phyloP scores from a whole-genome alignment of 2,888 invertebrate species.

The Idaea dimidiata region DNA sequence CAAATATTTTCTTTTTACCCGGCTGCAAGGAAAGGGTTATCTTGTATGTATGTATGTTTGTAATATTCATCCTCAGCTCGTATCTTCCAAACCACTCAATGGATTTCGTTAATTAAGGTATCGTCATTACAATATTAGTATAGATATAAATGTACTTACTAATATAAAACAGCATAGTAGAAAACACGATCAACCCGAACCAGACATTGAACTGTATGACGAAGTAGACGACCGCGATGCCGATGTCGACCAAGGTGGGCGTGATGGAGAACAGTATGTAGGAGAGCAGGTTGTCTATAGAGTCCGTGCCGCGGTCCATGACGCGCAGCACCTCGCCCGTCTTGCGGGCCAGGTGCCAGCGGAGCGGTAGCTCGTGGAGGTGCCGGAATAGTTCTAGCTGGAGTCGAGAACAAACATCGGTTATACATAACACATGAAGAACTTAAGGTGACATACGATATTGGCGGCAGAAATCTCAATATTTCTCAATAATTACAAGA shows the following conservation, averaged over 20 bases:
- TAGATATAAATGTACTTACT: slow-evolving; percentile 80
- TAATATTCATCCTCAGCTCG: too few species aligned
- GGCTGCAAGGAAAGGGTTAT: too few species aligned
- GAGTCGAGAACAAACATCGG: too few species aligned
- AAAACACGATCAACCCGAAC: slow-evolving; percentile 97
- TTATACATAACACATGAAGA: too few species aligned
- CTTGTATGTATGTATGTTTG: too few species aligned
- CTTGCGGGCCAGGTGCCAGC: slow-evolving; percentile 97
- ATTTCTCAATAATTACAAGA: too few species aligned
- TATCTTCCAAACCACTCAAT: too few species aligned
- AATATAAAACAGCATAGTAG: slow-evolving; percentile 96
- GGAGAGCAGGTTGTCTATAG: slow-evolving; percentile 95
- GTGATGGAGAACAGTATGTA: slow-evolving; percentile 95
- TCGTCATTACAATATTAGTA: too few species aligned
- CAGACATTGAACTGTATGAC: slow-evolving; percentile 92
- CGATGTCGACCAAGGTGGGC: slow-evolving; percentile 95
- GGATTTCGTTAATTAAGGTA: too few species aligned
- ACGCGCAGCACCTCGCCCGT: slow-evolving; percentile 98
- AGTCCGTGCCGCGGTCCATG: slow-evolving; percentile 98
- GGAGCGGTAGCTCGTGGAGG: slow-evolving; percentile 92
- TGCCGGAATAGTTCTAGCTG: slow-evolving; percentile 92
- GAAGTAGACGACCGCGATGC: slow-evolving; percentile 95
- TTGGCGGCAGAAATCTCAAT: too few species aligned
- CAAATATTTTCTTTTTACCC: too few species aligned
- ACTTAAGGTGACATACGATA: too few species aligned